These are phyloP conservation scores for Corydoras maculifer DNA, from an alignment of 2,113 vertebrate genomes.

Conservation along the genomic window DNA sequence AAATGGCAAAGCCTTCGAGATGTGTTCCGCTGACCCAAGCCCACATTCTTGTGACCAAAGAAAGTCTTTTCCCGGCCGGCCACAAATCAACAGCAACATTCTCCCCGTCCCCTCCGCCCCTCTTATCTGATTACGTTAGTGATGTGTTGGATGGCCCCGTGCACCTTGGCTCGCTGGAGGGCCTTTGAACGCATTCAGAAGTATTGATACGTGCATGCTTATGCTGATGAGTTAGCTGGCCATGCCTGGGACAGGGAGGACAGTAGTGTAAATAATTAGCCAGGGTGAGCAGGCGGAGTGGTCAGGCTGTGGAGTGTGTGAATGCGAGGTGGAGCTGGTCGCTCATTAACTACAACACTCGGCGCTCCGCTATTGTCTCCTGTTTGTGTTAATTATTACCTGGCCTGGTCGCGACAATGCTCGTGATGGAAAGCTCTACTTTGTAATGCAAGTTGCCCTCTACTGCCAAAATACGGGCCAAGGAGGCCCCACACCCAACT, in stretches of 20 bases:
- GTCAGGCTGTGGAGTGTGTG: constrained; percentile 32
- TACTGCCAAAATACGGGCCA: constrained; percentile 55
- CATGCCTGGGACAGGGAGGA: constrained; percentile 37
- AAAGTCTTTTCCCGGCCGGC: constrained; percentile 24
- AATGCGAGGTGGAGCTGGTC: constrained; percentile 46
- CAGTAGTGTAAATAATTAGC: constrained; percentile 38
- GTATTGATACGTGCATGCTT: constrained; percentile 61
- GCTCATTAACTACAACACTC: constrained; percentile 49
- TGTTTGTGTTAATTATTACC: constrained; percentile 72
- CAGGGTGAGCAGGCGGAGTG: constrained; percentile 18
- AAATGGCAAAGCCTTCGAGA: too few species aligned
- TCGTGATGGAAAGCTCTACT: constrained; percentile 45
- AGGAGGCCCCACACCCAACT: constrained; percentile 50
- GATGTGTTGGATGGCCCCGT: constrained; percentile 45
- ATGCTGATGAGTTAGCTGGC: constrained; percentile 52
- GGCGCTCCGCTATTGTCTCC: constrained; percentile 54
- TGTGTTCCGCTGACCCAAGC: not conserved
- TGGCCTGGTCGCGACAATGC: constrained; percentile 55
- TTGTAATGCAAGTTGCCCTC: constrained; percentile 58
- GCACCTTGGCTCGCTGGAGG: constrained; percentile 18
- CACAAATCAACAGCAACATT: constrained; percentile 40
- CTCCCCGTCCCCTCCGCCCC: constrained; percentile 33
- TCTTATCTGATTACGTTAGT: constrained; percentile 65
- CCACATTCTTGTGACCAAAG: constrained; percentile 20
- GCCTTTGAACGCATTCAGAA: constrained; percentile 48